phyloP scores from a whole-genome alignment of 2,888 invertebrate species.

The Lepidonotus clava region DNA sequence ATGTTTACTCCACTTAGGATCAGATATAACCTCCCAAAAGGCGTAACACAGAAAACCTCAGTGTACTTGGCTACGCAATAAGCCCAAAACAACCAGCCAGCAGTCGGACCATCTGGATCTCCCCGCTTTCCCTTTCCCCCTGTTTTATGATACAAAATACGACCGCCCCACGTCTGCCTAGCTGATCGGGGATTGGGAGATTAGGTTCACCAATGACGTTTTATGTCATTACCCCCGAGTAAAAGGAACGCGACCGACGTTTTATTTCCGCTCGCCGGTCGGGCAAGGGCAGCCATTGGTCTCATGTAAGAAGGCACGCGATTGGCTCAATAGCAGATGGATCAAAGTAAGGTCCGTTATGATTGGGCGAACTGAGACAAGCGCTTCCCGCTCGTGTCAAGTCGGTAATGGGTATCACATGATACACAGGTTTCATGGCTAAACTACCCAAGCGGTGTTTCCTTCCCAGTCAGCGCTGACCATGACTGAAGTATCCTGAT shows the following conservation, averaged over 20 bases:
- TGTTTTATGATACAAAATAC: conserved; percentile 1
- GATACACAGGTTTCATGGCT: too few species aligned
- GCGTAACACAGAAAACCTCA: too few species aligned
- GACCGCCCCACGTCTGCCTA: background rate
- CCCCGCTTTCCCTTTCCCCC: background rate
- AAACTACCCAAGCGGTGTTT: too few species aligned
- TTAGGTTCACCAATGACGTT: background rate
- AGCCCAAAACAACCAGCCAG: background rate
- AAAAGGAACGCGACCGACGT: background rate
- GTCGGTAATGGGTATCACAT: too few species aligned
- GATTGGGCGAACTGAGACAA: background rate
- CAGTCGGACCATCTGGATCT: background rate
- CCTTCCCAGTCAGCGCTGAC: too few species aligned
- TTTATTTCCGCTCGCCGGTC: background rate
- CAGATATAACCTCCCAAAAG: too few species aligned
- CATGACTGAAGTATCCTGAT: too few species aligned
- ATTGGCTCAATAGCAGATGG: background rate
- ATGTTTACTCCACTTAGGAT: too few species aligned
- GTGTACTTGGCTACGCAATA: background rate
- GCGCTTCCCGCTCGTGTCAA: background rate
- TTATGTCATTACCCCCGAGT: background rate
- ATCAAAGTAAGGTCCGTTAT: background rate
- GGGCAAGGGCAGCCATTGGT: background rate
- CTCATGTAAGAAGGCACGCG: background rate
- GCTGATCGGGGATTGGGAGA: background rate